Percentiles rank a stretch among this genome's conserved stretches.
phyloP scores from a whole-genome alignment of 2,888 invertebrate genomes.

The Perithous albicinctus region DNA sequence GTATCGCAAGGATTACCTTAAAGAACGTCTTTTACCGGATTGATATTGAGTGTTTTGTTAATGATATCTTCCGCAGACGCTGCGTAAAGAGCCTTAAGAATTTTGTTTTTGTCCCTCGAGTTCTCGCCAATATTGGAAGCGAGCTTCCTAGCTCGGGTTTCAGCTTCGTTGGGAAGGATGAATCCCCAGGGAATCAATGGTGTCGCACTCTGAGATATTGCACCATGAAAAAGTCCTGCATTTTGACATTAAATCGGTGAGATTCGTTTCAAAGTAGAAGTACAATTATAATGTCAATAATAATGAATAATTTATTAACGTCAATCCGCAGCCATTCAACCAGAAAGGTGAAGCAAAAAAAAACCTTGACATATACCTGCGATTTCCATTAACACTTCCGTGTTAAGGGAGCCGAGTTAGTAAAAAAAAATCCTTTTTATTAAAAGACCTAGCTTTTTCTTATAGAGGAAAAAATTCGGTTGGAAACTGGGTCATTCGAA shows the following conservation, averaged over 20 bases:
- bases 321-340: too few relatives aligned
- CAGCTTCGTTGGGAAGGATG: slow-evolving; percentile 24
- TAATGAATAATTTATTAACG: neutral
- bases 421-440: too few relatives aligned
- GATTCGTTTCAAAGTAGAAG: neutral
- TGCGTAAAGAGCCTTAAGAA: slow-evolving; percentile 83
- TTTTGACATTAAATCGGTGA: neutral
- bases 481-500: too few relatives aligned
- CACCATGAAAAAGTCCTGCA: slow-evolving; percentile 86
- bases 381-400: too few relatives aligned
- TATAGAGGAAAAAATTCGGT: too few relatives aligned
- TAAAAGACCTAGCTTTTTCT: too few relatives aligned
- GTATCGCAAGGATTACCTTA: too few relatives aligned
- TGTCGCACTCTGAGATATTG: slow-evolving; percentile 86
- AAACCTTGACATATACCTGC: too few relatives aligned
- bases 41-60: neutral
- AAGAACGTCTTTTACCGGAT: neutral
- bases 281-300: too few relatives aligned
- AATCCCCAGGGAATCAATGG: slow-evolving; percentile 86
- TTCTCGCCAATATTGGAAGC: slow-evolving; percentile 78
- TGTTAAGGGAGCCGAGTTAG: too few relatives aligned
- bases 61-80: slow-evolving; percentile 83
- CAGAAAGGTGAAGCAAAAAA: too few relatives aligned
- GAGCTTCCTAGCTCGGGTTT: slow-evolving; percentile 79
- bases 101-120: slow-evolving; percentile 76